Conservation (phyloP, 1,140 invertebrate genomes). For the Drosophila punjabiensis region DNA sequence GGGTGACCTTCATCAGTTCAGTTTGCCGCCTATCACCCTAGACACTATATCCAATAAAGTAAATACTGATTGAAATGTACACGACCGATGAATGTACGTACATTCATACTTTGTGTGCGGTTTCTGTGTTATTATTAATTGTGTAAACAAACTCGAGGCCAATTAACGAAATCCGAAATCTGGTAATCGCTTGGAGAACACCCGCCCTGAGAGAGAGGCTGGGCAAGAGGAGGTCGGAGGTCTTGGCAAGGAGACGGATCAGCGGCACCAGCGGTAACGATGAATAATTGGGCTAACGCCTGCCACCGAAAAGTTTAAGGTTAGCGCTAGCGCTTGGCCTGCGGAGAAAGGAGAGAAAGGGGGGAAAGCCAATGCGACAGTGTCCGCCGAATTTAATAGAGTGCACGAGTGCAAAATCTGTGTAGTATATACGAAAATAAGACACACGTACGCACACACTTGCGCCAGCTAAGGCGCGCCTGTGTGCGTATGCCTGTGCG, state of each 20-base stretch:
- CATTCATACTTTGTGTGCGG: constrained; percentile 15
- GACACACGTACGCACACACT: constrained; percentile 29
- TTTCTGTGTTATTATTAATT: constrained; percentile 41
- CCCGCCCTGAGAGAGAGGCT: constrained; percentile 2
- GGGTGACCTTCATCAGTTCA: constrained; percentile 26
- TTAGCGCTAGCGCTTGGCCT: constrained; percentile 35
- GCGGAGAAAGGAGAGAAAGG: constrained; percentile 20
- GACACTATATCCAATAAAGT: constrained; percentile 38
- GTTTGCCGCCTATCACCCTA: constrained; percentile 17
- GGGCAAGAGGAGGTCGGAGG: constrained; percentile 3
- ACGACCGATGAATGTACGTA: constrained; percentile 21
- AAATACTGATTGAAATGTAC: constrained; percentile 36
- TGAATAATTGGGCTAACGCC: constrained; percentile 47
- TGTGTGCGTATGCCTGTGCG: constrained; percentile 31
- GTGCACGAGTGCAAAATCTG: constrained; percentile 72
- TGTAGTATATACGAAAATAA: constrained; percentile 72
- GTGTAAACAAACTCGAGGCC: constrained; percentile 67
- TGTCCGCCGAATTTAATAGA: constrained; percentile 64
- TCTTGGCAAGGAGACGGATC: constrained; percentile 6
- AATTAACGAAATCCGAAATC: constrained; percentile 66
- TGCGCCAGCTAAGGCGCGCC: constrained; percentile 10
- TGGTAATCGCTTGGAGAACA: constrained; percentile 12
- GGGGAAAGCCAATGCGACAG: constrained; percentile 16
- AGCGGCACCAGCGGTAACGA: constrained; percentile 5
- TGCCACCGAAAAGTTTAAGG: constrained; percentile 62